A percentile compares a stretch with the other conserved stretches of the same genome.
Evolutionary conservation across 2,797 vertebrate species (phyloP).

Genomic region (Neosilurus mollespiculum): DNA sequence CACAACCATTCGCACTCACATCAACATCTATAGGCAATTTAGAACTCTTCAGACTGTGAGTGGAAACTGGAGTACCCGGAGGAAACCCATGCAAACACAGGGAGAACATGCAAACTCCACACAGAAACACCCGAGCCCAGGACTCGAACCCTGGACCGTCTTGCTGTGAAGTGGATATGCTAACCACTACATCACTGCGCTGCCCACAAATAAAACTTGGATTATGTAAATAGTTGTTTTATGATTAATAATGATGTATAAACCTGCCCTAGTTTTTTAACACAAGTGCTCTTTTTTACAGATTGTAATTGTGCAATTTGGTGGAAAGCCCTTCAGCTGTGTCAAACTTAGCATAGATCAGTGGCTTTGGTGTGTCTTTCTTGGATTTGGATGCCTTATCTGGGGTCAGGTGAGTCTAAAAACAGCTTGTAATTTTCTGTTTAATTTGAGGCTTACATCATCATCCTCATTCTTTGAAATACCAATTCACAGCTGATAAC

Average conservation of each 20-base stretch:
- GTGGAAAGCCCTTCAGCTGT: slow-evolving; percentile 94
- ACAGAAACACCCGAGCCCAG: no score
- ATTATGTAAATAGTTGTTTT: background rate
- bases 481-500: slow-evolving; percentile 80
- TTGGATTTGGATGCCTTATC: slow-evolving; percentile 90
- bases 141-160: no score
- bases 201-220: background rate
- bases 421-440: background rate
- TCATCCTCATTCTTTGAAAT: background rate
- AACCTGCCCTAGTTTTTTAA: background rate
- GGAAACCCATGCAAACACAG: no score
- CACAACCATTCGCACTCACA: no score
- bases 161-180: no score
- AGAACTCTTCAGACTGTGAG: no score
- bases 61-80: no score
- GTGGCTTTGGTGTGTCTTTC: slow-evolving; percentile 96
- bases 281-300: slow-evolving; percentile 58
- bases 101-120: no score
- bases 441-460: background rate
- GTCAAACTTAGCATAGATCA: slow-evolving; percentile 83
- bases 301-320: slow-evolving; percentile 94
- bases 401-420: slow-evolving; percentile 88
- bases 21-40: no score
- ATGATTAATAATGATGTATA: background rate
- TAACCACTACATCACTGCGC: no score